phyloP scores from a whole-genome alignment of 2,888 invertebrate genomes.

The Euspilapteryx auroguttella region DNA sequence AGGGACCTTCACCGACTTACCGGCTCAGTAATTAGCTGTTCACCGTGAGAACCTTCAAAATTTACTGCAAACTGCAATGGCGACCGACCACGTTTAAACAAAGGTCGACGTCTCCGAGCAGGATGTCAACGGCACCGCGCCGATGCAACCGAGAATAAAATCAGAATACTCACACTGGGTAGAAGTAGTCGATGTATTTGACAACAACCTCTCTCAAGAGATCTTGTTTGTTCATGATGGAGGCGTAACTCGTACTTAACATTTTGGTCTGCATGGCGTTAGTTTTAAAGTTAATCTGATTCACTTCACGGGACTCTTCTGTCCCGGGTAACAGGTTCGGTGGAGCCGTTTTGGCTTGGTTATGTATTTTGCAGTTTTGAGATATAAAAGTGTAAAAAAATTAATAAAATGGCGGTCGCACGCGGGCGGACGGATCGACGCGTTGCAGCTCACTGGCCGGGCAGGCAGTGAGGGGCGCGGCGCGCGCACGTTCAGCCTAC shows the following conservation, averaged over 20 bases:
- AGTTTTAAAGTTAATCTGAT: no score
- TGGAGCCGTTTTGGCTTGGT: slow-evolving; percentile 40
- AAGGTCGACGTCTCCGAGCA: slow-evolving; percentile 5
- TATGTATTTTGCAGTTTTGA: no score
- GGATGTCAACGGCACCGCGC: slow-evolving; percentile 1
- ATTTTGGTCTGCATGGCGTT: slow-evolving; percentile 61
- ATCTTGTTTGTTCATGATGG: slow-evolving; percentile 68
- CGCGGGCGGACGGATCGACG: slow-evolving; percentile 51
- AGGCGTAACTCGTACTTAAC: slow-evolving; percentile 65
- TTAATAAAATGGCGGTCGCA: no score
- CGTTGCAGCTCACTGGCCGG: slow-evolving; percentile 56
- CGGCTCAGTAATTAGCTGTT: slow-evolving; percentile 35
- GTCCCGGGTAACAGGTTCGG: slow-evolving; percentile 30
- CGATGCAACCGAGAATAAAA: slow-evolving; percentile 8
- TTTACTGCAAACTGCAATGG: slow-evolving; percentile 3
- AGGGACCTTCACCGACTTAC: slow-evolving; percentile 56
- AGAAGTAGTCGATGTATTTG: slow-evolving; percentile 73
- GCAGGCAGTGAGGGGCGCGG: slow-evolving; percentile 29
- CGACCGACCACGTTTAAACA: slow-evolving; percentile 1
- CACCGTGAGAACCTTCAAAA: slow-evolving; percentile 31
- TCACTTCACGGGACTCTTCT: slow-evolving; percentile 26
- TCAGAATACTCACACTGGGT: slow-evolving; percentile 66
- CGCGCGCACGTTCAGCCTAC: slow-evolving; percentile 53
- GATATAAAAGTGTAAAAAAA: slow-evolving; percentile 15
- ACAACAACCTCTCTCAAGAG: slow-evolving; percentile 69